phyloP scores from a whole-genome alignment of 1,140 invertebrate species.

The Wasmannia auropunctata region DNA sequence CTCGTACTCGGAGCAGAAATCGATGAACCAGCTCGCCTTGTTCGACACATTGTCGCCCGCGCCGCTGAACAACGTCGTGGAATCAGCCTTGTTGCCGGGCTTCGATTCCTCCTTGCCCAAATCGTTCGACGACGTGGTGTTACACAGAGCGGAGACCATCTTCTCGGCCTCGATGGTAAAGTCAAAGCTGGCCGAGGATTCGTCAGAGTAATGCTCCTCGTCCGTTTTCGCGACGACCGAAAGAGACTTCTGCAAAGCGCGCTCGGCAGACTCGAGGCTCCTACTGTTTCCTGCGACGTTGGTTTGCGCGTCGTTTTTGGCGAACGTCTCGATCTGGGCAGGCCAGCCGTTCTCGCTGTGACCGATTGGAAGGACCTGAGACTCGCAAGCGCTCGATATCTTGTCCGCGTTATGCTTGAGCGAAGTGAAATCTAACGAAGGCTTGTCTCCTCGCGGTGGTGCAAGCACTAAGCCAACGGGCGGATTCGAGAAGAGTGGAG shows the following conservation, averaged over 20 bases:
- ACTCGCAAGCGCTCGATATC: constrained; percentile 2
- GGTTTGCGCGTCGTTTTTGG: neutral
- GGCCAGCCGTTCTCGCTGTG: constrained; percentile 52
- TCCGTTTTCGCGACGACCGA: constrained; percentile 47
- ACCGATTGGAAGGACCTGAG: constrained; percentile 1
- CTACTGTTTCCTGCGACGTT: neutral
- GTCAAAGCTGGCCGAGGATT: constrained; percentile 79
- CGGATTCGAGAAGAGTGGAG: constrained; percentile 69
- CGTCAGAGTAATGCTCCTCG: constrained; percentile 78
- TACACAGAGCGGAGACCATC: constrained; percentile 82
- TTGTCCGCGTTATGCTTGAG: constrained; percentile 55
- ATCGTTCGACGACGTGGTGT: constrained; percentile 76
- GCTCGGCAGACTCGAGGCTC: neutral
- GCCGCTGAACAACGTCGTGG: constrained; percentile 58
- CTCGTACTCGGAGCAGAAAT: constrained; percentile 67
- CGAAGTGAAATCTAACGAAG: constrained; percentile 22
- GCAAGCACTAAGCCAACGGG: constrained; percentile 63
- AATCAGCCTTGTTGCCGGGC: constrained; percentile 50
- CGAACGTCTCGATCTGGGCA: constrained; percentile 12
- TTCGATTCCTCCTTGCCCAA: constrained; percentile 66
- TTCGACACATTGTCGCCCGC: constrained; percentile 71
- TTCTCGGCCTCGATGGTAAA: constrained; percentile 83
- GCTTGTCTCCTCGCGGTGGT: constrained; percentile 63
- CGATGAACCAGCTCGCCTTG: constrained; percentile 71
- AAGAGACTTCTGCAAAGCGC: constrained; percentile 35